Evolutionary conservation across 2,797 vertebrate genomes (phyloP), one percentile per base, ranked within the genome.

Genomic region (Gallinago stenura): DNA sequence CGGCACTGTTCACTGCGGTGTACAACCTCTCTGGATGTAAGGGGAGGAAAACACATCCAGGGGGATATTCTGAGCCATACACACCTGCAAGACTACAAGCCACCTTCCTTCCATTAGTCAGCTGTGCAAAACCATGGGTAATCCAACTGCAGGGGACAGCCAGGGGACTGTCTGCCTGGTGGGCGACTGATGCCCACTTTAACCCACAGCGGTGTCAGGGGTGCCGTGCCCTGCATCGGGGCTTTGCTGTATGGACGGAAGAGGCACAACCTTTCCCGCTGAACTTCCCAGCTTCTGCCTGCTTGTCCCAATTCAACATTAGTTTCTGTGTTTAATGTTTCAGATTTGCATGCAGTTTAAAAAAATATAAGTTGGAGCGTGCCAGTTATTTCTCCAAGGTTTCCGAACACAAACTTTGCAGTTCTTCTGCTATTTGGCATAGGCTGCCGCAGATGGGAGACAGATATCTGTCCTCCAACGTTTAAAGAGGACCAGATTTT

Each of bases 401-500:
- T 95, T 82, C 69, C 62, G 87, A 94, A 78, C 37, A 90, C 46
- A 66, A 89, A 90, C 25, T 82, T 70, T 66, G 71, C 76, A 79
- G 58, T 35, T 88, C 43, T 94, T 91, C 87, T 79, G 75, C 51
- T 76, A 56, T 91, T 94, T 95, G 75, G 69, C 76, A 79, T 5
- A 79, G 79, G 50, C n/a, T 91, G 76, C 54, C 51, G 68, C 93
- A 93, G 85, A 96, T 79, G 93, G 87, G 94, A 94, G 65, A 83
- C 65, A 69, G 92, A 70, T 69, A 94, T 78, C 76, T 72, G 87
- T 81, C 76, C 9, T 3, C 81, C 78, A 90, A 5, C 0, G 1
- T 80, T 94, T 91, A 88, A 94, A 92, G 26, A 88, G 54, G 72
- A 90, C 37, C 75, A 95, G 84, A 91, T 78, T 87, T 87, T 80